These are phyloP conservation scores for Hemicordylus capensis DNA, from an alignment of 2,113 vertebrate genomes.

Conservation along the genomic window DNA sequence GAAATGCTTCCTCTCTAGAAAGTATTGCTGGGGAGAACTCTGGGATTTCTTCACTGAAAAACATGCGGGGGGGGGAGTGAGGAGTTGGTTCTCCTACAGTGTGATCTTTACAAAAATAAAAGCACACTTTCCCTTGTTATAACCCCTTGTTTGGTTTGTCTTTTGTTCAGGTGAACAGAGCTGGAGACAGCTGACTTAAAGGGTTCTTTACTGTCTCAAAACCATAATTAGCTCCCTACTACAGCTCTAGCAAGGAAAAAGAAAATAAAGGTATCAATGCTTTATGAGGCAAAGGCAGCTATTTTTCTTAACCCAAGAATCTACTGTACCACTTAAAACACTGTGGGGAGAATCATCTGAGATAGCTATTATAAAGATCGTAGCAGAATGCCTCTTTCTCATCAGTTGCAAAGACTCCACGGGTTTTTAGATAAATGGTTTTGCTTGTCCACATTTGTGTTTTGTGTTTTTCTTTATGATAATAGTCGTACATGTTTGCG, in stretches of 20 bases:
- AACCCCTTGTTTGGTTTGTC: not conserved
- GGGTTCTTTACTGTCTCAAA: not conserved
- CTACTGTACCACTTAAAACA: not conserved
- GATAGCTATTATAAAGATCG: conserved; percentile 24
- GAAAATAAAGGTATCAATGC: conserved; percentile 2
- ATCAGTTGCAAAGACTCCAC: conserved; percentile 46
- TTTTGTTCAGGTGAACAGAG: not conserved
- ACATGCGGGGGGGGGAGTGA: conserved; percentile 13
- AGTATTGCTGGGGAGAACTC: not conserved
- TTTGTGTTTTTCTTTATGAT: conserved; percentile 45
- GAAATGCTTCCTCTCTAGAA: not conserved
- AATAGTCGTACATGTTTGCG: conserved; percentile 34
- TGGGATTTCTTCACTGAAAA: not conserved
- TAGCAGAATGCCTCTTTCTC: conserved; percentile 53
- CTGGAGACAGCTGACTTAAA: not conserved
- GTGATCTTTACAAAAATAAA: not conserved
- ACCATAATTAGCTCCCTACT: not conserved
- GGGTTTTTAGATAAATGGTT: conserved; percentile 43
- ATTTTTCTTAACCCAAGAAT: conserved; percentile 36
- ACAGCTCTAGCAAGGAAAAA: not conserved
- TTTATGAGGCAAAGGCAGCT: not conserved
- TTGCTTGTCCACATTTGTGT: conserved; percentile 55
- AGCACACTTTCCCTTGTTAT: not conserved
- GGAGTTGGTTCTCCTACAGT: not conserved
- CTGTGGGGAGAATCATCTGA: conserved; percentile 36